Percentiles rank a stretch among this genome's conserved stretches.
Conservation (phyloP, 1,140 invertebrate species). For the Drosophila pseudoobscura region DNA sequence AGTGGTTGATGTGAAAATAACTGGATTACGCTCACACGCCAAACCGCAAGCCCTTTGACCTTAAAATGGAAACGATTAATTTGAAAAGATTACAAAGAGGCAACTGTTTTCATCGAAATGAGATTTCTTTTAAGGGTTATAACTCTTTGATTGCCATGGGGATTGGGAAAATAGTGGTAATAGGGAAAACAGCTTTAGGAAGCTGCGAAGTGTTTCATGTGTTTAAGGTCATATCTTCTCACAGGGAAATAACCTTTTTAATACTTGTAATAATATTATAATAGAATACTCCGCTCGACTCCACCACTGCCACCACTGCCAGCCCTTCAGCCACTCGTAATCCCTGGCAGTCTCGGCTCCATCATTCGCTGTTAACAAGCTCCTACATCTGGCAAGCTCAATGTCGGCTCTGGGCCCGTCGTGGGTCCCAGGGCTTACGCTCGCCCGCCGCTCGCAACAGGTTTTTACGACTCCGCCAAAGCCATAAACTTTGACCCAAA, state of each 20-base stretch:
- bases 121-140: too few species aligned
- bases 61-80: too few species aligned
- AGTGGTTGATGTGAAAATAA: too few species aligned
- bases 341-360: constrained; percentile 30
- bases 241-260: not conserved
- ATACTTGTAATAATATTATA: constrained; percentile 12
- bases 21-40: too few species aligned
- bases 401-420: constrained; percentile 4
- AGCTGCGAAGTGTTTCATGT: too few species aligned
- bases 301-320: not conserved
- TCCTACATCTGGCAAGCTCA: constrained; percentile 61
- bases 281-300: constrained; percentile 32
- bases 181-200: too few species aligned
- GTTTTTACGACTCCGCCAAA: constrained; percentile 72
- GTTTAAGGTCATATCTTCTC: not conserved
- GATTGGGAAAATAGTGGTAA: too few species aligned
- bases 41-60: too few species aligned
- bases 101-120: too few species aligned
- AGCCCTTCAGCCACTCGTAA: constrained; percentile 22
- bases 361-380: constrained; percentile 66
- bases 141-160: too few species aligned
- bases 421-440: constrained; percentile 11
- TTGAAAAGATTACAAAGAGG: too few species aligned
- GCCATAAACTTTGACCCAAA: constrained; percentile 80
- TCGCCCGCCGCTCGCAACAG: constrained; percentile 50